Evolutionary conservation across 2,888 invertebrate genomes (phyloP).

Genomic region (Ormyrus rosae): DNA sequence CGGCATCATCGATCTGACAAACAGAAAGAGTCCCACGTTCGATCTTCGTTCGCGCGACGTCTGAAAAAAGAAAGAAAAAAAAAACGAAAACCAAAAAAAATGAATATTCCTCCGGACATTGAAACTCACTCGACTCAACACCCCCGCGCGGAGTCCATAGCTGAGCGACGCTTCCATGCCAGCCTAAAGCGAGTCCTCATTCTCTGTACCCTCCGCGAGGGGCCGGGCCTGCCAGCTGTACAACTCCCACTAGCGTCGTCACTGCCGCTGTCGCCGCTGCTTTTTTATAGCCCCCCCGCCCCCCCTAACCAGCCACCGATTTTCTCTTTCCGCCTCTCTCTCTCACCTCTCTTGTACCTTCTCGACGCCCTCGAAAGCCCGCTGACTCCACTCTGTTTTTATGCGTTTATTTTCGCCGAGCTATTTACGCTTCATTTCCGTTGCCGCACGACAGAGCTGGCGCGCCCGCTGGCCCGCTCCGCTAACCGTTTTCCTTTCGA

Average conservation of each 20-base stretch:
- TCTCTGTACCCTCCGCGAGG: constrained; percentile 67
- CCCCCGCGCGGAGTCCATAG: constrained; percentile 72
- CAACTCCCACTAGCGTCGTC: too few relatives aligned
- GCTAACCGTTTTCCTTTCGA: background rate
- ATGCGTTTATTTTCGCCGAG: background rate
- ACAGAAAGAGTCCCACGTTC: background rate
- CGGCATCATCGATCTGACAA: too few relatives aligned
- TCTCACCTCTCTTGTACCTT: background rate
- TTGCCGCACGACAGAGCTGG: constrained; percentile 36
- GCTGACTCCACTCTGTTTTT: background rate
- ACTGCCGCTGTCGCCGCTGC: background rate
- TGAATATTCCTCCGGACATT: too few relatives aligned
- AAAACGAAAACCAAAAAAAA: too few relatives aligned
- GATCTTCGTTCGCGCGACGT: background rate
- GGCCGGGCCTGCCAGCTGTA: constrained; percentile 50
- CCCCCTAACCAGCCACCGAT: background rate
- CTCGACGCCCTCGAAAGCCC: too few relatives aligned
- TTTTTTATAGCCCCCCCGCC: background rate
- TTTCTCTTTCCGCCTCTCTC: background rate
- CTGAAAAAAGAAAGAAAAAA: too few relatives aligned
- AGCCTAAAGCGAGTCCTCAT: constrained; percentile 72
- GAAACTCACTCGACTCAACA: background rate
- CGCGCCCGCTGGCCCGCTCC: constrained; percentile 36
- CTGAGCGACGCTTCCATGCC: constrained; percentile 75
- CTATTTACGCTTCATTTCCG: background rate